Percentiles rank a stretch among this genome's conserved stretches.
These are phyloP conservation scores for Mormyrus iriodes DNA, from an alignment of 2,113 vertebrate species.

Conservation along the genomic window DNA sequence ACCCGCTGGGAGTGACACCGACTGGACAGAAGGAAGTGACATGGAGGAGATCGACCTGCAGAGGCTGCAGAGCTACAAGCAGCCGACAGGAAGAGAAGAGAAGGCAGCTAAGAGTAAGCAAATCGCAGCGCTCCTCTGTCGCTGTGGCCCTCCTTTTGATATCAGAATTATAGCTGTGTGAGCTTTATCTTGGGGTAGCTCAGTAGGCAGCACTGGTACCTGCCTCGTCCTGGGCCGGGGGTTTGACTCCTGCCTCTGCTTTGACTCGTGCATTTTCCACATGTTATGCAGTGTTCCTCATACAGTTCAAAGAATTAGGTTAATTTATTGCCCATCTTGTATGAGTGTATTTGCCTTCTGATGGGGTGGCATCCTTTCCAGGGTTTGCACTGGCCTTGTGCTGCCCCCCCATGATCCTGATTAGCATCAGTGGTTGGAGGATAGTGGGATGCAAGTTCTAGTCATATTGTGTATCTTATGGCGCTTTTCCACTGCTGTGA, in stretches of 20 bases:
- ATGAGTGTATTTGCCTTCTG: not conserved
- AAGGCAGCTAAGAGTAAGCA: constrained; percentile 48
- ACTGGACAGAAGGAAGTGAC: constrained; percentile 60
- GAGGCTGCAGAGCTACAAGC: constrained; percentile 40
- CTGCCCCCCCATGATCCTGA: not conserved
- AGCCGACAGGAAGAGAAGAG: constrained; percentile 50
- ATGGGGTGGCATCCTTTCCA: not conserved
- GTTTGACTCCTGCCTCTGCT: not conserved
- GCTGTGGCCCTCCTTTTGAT: not conserved
- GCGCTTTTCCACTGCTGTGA: not conserved
- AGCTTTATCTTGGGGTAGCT: not conserved
- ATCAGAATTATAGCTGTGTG: not conserved
- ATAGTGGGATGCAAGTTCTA: not conserved
- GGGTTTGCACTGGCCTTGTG: not conserved
- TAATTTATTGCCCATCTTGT: not conserved
- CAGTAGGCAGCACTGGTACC: not conserved
- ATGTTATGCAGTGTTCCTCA: not conserved
- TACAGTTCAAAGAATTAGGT: not conserved
- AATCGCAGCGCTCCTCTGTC: not conserved
- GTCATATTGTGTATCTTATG: not conserved
- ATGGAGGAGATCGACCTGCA: constrained; percentile 51
- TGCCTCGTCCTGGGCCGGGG: not conserved
- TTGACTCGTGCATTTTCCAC: not conserved
- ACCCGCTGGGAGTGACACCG: constrained; percentile 46
- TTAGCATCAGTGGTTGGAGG: not conserved